Conservation (phyloP, 2,888 invertebrate genomes). For the Leucoma salicis region DNA sequence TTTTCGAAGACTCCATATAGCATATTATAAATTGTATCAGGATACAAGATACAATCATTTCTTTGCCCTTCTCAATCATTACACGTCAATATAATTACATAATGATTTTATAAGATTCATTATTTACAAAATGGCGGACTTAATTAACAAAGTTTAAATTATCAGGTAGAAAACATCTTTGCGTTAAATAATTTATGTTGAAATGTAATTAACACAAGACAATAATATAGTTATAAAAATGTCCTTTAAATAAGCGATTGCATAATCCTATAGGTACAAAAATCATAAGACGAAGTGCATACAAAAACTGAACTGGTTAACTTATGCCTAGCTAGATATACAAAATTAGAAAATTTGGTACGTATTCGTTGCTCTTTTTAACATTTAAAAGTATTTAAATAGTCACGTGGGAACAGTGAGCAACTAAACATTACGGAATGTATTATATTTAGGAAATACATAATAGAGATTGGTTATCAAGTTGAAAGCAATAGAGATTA, state of each 20-base stretch:
- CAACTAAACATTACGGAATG: conserved; percentile 73
- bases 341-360: conserved; percentile 72
- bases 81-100: conserved; percentile 28
- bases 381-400: conserved; percentile 46
- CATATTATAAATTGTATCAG: conserved; percentile 29
- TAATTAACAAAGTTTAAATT: conserved; percentile 20
- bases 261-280: conserved; percentile 26
- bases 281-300: conserved; percentile 42
- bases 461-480: conserved; percentile 25
- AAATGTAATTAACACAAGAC: conserved; percentile 12
- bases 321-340: conserved; percentile 71
- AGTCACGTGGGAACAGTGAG: conserved; percentile 49
- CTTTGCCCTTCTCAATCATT: no score
- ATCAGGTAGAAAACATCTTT: conserved; percentile 21
- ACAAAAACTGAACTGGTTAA: conserved; percentile 48
- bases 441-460: conserved; percentile 51
- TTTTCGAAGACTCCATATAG: conserved; percentile 23
- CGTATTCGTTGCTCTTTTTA: conserved; percentile 78
- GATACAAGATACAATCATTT: conserved; percentile 34
- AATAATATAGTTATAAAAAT: conserved; percentile 11
- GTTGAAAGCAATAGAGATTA: conserved; percentile 48
- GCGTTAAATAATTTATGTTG: conserved; percentile 5
- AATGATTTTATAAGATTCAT: conserved; percentile 24
- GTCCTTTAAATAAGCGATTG: conserved; percentile 15
- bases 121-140: conserved; percentile 43